These are phyloP conservation scores for Smittia sp. DNA, from an alignment of 2,888 invertebrate species.

Conservation along the genomic window DNA sequence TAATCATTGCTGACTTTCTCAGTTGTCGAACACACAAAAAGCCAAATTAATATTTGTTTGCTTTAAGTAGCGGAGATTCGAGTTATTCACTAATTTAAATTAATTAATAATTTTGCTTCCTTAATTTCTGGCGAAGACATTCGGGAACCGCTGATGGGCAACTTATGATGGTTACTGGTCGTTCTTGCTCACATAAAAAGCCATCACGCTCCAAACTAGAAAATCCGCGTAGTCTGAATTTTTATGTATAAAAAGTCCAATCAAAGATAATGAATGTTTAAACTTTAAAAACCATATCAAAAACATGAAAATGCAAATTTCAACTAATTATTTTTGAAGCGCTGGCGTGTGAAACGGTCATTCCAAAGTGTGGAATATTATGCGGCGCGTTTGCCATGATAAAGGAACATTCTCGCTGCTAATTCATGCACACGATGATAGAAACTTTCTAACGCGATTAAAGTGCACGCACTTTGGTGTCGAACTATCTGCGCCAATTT, in stretches of 20 bases:
- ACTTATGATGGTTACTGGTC: no score
- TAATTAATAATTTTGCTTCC: no score
- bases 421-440: neutral
- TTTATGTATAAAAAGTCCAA: neutral
- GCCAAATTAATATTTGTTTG: no score
- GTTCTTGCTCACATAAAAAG: no score
- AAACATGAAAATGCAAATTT: conserved; percentile 17
- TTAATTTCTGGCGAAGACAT: no score
- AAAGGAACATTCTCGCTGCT: conserved; percentile 1
- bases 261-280: neutral
- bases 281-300: conserved; percentile 18
- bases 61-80: no score
- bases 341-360: conserved; percentile 37
- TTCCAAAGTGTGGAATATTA: conserved; percentile 30
- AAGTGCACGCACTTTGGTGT: neutral
- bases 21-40: no score
- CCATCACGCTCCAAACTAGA: no score
- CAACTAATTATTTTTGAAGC: conserved; percentile 26
- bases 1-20: no score
- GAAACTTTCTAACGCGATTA: conserved; percentile 20
- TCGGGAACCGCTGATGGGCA: no score
- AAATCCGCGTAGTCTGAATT: no score
- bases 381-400: neutral
- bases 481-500: neutral
- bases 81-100: no score